Evolutionary conservation across 1,140 invertebrate genomes (phyloP).

Genomic region (Leptopilina clavipes): DNA sequence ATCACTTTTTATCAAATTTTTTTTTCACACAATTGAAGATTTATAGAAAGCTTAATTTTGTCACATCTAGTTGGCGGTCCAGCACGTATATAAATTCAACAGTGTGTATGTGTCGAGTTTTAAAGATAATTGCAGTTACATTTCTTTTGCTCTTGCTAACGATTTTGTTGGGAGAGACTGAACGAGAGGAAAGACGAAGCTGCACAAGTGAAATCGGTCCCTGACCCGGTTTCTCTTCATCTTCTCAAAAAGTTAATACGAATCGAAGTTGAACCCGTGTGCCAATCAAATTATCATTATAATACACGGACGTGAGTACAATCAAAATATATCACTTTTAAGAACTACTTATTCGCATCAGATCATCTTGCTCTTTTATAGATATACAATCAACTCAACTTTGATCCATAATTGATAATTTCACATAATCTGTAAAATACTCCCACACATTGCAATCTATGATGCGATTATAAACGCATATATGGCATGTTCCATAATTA

Average conservation of each 20-base stretch:
- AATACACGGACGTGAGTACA: slow-evolving; percentile 58
- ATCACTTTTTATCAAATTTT: no score
- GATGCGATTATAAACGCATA: slow-evolving; percentile 4
- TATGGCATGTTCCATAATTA: slow-evolving; percentile 14
- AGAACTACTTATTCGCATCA: slow-evolving; percentile 39
- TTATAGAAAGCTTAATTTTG: not conserved
- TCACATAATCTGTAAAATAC: not conserved
- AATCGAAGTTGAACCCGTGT: slow-evolving; percentile 45
- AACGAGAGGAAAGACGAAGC: slow-evolving; percentile 40
- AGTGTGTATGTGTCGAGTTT: not conserved
- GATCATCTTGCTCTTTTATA: slow-evolving; percentile 37
- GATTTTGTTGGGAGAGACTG: slow-evolving; percentile 36
- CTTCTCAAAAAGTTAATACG: slow-evolving; percentile 49
- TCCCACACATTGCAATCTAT: slow-evolving; percentile 30
- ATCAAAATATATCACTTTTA: slow-evolving; percentile 59
- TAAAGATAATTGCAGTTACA: slow-evolving; percentile 36
- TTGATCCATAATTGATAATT: slow-evolving; percentile 10
- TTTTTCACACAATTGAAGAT: no score
- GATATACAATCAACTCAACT: slow-evolving; percentile 40
- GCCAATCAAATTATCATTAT: slow-evolving; percentile 58
- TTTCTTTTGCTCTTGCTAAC: slow-evolving; percentile 37
- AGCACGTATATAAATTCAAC: not conserved
- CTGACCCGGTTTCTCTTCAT: slow-evolving; percentile 56
- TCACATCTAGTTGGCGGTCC: not conserved
- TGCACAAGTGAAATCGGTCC: slow-evolving; percentile 49